A percentile compares a stretch with the other conserved stretches of the same genome.
Conservation (phyloP, 2,888 invertebrate species). For the Podotricha telesiphe region DNA sequence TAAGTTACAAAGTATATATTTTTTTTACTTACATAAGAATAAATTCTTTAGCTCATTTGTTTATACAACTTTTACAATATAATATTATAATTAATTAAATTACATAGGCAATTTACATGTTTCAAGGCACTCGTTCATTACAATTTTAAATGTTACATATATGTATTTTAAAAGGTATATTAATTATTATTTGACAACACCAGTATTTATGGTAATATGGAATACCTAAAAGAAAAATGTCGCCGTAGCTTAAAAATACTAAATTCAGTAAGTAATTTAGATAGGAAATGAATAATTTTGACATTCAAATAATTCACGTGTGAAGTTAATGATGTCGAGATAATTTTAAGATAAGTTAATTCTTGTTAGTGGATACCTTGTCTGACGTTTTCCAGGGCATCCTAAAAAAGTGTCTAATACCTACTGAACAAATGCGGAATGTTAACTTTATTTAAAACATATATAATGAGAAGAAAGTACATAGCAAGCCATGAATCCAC, state of each 20-base stretch:
- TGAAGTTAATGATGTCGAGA: background rate
- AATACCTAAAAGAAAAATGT: background rate
- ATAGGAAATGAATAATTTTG: conserved; percentile 2
- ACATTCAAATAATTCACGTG: background rate
- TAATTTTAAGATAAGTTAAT: background rate
- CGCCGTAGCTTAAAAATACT: background rate
- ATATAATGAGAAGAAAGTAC: no score
- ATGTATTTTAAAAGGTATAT: background rate
- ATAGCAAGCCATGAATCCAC: no score
- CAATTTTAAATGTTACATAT: background rate
- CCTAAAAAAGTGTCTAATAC: no score
- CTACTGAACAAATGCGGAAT: no score
- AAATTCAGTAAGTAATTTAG: background rate
- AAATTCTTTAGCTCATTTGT: background rate
- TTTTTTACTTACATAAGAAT: background rate
- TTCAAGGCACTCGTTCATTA: background rate
- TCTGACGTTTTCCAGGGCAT: no score
- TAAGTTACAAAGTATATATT: background rate
- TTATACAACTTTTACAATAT: background rate
- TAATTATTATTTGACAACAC: background rate
- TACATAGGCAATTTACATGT: background rate
- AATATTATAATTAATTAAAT: background rate
- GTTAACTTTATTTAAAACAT: no score
- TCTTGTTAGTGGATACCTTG: no score
- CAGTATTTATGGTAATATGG: background rate